A percentile compares a stretch with the other conserved stretches of the same genome.
These are phyloP conservation scores for Acrocyrtus sp. DNA, from an alignment of 2,888 invertebrate species.

Conservation along the genomic window DNA sequence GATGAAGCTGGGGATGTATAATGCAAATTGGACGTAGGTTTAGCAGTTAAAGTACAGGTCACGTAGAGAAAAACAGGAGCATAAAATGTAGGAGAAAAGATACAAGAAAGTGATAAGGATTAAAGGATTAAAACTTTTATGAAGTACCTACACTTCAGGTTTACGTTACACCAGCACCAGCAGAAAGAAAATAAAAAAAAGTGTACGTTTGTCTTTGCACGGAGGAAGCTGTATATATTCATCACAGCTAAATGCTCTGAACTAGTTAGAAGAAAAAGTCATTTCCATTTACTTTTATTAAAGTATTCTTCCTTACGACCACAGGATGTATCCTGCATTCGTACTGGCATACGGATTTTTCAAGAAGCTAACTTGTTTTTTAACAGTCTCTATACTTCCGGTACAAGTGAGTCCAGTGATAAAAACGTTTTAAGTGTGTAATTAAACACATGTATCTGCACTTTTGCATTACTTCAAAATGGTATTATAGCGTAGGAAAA, in stretches of 20 bases:
- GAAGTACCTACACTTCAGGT: background rate
- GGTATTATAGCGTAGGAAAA: too few species aligned
- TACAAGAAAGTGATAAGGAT: background rate
- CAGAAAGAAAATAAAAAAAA: background rate
- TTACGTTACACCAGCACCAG: background rate
- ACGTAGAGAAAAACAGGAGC: background rate
- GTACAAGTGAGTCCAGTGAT: too few species aligned
- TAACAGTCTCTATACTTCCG: too few species aligned
- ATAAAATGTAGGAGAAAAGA: background rate
- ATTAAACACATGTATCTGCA: too few species aligned
- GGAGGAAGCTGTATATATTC: too few species aligned
- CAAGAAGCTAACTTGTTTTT: too few species aligned
- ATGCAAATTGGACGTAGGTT: background rate
- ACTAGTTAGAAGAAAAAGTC: background rate
- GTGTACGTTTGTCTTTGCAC: background rate
- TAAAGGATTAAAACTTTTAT: background rate
- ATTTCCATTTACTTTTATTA: background rate
- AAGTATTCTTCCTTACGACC: conserved; percentile 6
- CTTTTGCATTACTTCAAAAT: too few species aligned
- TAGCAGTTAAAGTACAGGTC: too few species aligned
- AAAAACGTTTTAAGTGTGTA: too few species aligned
- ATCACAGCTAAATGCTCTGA: background rate
- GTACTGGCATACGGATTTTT: too few species aligned
- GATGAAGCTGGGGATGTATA: background rate
- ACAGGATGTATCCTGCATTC: too few species aligned